Percentiles rank a stretch among this genome's conserved stretches.
These are phyloP conservation scores for Poicephalus gulielmi DNA, from an alignment of 2,113 vertebrate species.

Conservation along the genomic window DNA sequence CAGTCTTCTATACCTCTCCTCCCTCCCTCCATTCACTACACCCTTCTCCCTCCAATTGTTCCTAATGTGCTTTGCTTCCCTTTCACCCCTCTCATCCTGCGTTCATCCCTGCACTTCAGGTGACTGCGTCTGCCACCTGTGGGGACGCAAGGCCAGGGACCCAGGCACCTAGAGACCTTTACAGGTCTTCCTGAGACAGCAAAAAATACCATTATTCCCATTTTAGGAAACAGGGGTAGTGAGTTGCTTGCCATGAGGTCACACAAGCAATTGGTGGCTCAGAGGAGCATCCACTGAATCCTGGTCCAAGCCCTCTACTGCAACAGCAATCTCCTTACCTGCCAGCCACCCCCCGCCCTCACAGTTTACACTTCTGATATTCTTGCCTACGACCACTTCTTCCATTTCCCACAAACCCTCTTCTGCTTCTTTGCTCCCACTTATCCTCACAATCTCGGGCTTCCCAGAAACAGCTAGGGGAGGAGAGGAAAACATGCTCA, in stretches of 20 bases:
- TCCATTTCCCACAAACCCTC: background rate
- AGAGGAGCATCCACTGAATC: rapidly evolving
- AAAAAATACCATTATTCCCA: background rate
- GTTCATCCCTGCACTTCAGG: background rate
- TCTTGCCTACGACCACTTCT: background rate
- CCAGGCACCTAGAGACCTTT: background rate
- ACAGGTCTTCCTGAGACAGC: background rate
- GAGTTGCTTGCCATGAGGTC: rapidly evolving
- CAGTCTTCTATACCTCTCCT: background rate
- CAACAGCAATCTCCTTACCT: background rate
- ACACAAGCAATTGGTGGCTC: background rate
- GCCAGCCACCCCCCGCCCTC: background rate
- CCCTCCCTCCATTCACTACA: background rate
- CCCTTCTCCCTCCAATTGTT: background rate
- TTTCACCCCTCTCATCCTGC: background rate
- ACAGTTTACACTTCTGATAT: background rate
- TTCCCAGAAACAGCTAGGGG: background rate
- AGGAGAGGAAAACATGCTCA: background rate
- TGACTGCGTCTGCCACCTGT: background rate
- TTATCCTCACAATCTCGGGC: background rate
- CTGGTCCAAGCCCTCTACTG: background rate
- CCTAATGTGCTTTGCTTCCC: background rate
- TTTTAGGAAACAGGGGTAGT: background rate
- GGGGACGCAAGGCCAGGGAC: rapidly evolving
- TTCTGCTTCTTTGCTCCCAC: background rate